Base-by-base conservation (phyloP, 2,888 invertebrate species). In the Lithosia quadra region DNA sequence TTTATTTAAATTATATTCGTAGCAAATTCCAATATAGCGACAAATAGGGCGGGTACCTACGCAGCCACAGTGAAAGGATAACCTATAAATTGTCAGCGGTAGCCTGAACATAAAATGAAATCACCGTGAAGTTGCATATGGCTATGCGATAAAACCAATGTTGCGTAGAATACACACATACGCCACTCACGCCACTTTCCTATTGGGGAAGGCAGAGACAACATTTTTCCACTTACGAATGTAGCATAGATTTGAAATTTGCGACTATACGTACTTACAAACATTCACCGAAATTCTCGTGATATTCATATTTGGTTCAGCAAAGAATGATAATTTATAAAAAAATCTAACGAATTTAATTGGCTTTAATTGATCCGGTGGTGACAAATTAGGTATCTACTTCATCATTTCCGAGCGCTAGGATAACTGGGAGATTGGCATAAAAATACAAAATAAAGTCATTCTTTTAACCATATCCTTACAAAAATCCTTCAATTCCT, bases 11-110 rank as follows among this genome's bases (percentile, higher is more conserved):
- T 28, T 62, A 49, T 28, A 28, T n/a, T 36, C 2, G 10, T 21
- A 24, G 28, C 18, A 24, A 58, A 58, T 70, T 71, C 67, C 71
- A 73, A 73, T 76, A 75, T 71, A 64, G 63, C 55, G 67, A 68
- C 72, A 63, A 73, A 68, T 49, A 65, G 64, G 28, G 60, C 68
- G 58, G 62, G 24, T 43, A 65, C n/a, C n/a, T n/a, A n/a, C 62
- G 60, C 68, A 56, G 63, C 22, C 39, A 65, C 65, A 65, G 70
- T 68, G 67, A 76, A 75, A 73, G 69, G 75, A 72, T 70, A 71
- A 68, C 63, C 73, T 73, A 73, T 73, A 66, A 70, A 66, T 34
- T 53, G 60, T 67, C 63, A 49, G 65, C 61, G 58, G 55, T 64
- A 18, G 57, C 62, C 58, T 28, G 24, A 36, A 63, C 57, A 67